phyloP scores from a whole-genome alignment of 2,797 vertebrate genomes.

The Liparis tanakae region DNA sequence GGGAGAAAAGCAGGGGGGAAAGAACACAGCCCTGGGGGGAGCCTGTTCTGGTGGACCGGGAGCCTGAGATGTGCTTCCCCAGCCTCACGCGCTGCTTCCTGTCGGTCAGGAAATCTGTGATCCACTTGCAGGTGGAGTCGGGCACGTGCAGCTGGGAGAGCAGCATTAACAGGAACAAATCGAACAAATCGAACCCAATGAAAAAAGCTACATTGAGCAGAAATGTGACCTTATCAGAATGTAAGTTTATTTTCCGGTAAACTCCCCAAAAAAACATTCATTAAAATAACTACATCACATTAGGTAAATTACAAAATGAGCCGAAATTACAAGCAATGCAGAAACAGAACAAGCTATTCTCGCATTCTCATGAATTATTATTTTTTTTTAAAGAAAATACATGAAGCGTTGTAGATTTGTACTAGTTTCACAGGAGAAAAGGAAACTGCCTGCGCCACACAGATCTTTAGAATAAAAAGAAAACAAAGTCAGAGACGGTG shows the following conservation, averaged over 20 bases:
- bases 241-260: slow-evolving; percentile 55
- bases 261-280: slow-evolving; percentile 51
- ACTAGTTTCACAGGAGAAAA: slow-evolving; percentile 32
- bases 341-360: slow-evolving; percentile 26
- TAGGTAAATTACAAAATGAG: slow-evolving; percentile 68
- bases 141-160: too few relatives aligned
- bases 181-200: slow-evolving; percentile 57
- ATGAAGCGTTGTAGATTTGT: too few relatives aligned
- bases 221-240: slow-evolving; percentile 59
- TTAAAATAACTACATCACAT: slow-evolving; percentile 71
- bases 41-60: too few relatives aligned
- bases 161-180: slow-evolving; percentile 70
- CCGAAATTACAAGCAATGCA: slow-evolving; percentile 61
- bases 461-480: slow-evolving; percentile 27
- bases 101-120: too few relatives aligned
- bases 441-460: slow-evolving; percentile 20
- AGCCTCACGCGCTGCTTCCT: too few relatives aligned
- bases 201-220: slow-evolving; percentile 63
- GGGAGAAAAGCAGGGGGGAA: too few relatives aligned
- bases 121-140: too few relatives aligned
- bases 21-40: too few relatives aligned
- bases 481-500: slow-evolving; percentile 42
- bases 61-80: too few relatives aligned
- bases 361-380: slow-evolving; percentile 37
- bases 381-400: slow-evolving; percentile 31